These are phyloP conservation scores for Ectropis grisescens DNA, from an alignment of 1,140 invertebrate species.

Conservation along the genomic window DNA sequence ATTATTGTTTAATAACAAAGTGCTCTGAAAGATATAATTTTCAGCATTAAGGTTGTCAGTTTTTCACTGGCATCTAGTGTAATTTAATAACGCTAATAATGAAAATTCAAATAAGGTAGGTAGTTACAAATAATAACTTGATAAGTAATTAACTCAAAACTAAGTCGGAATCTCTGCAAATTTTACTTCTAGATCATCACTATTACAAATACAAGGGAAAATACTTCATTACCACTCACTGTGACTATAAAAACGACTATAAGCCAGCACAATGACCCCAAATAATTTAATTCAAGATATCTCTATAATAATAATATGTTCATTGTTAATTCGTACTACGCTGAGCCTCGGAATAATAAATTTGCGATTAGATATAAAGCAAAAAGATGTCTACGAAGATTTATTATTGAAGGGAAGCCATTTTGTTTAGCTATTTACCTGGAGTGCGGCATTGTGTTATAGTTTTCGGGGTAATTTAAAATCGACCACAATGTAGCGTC, in stretches of 20 bases:
- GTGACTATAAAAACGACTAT: slow-evolving; percentile 34
- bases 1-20: too few species aligned
- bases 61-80: too few species aligned
- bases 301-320: slow-evolving; percentile 56
- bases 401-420: slow-evolving; percentile 45
- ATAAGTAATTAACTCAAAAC: too few species aligned
- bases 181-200: too few species aligned
- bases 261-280: slow-evolving; percentile 27
- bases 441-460: slow-evolving; percentile 32
- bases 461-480: slow-evolving; percentile 42
- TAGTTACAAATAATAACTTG: too few species aligned
- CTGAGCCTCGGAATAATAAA: slow-evolving; percentile 62
- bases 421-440: slow-evolving; percentile 56
- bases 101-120: too few species aligned
- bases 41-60: too few species aligned
- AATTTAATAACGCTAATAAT: too few species aligned
- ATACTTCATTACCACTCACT: slow-evolving; percentile 61
- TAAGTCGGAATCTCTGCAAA: too few species aligned
- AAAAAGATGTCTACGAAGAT: slow-evolving; percentile 42
- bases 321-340: slow-evolving; percentile 59
- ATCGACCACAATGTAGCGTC: slow-evolving; percentile 48
- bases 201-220: too few species aligned
- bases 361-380: slow-evolving; percentile 63
- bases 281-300: slow-evolving; percentile 44
- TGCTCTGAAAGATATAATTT: too few species aligned